These are phyloP conservation scores for Tylochromis polylepis DNA, from an alignment of 2,113 vertebrate species.

Conservation along the genomic window DNA sequence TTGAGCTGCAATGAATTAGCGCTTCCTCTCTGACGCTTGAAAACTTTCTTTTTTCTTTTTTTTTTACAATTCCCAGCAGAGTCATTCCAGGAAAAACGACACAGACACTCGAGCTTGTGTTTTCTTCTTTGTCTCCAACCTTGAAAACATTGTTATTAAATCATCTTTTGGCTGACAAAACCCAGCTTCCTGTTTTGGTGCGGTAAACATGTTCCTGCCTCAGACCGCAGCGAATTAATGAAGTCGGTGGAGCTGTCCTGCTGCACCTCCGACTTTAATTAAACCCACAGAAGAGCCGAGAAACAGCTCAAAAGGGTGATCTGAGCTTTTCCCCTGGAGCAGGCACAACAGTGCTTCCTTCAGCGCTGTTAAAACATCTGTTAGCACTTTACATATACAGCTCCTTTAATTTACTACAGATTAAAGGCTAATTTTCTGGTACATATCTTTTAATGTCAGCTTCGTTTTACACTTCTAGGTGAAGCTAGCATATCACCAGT, in stretches of 20 bases:
- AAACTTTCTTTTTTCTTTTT: background rate
- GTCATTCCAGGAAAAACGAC: background rate
- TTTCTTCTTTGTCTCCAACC: background rate
- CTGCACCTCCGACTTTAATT: slow-evolving; percentile 25
- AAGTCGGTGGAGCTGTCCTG: background rate
- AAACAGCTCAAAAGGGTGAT: background rate
- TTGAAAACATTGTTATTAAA: slow-evolving; percentile 24
- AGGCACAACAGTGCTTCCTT: background rate
- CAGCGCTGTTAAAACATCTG: background rate
- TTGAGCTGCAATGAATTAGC: background rate
- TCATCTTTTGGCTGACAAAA: slow-evolving; percentile 18
- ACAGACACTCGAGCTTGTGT: background rate
- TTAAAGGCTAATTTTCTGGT: background rate
- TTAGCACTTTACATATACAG: background rate
- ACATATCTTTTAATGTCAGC: background rate
- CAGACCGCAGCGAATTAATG: slow-evolving; percentile 20
- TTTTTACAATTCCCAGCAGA: background rate
- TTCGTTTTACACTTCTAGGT: background rate
- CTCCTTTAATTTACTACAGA: background rate
- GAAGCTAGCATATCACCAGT: background rate
- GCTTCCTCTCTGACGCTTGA: background rate
- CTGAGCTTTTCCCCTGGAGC: background rate
- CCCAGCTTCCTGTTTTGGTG: slow-evolving; percentile 15
- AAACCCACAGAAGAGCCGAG: background rate
- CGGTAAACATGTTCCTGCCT: slow-evolving; percentile 20